Evolutionary conservation across 92 coral and sea anemone genomes (phyloP).

Genomic region (Phenganax stokvisi): DNA sequence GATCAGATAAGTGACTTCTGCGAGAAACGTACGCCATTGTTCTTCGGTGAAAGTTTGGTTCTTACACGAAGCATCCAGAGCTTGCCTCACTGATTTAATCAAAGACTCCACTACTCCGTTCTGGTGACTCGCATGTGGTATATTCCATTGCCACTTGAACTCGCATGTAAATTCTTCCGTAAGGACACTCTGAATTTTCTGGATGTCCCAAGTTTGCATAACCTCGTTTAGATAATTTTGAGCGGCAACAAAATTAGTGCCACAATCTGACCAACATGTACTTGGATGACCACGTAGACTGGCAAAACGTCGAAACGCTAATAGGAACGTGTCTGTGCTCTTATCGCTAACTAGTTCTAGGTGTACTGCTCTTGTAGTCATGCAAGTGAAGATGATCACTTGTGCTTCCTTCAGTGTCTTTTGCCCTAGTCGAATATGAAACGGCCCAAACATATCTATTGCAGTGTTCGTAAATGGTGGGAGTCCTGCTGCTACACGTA

Average conservation of each 20-base stretch:
- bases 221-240: constrained; percentile 46
- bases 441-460: constrained; percentile 52
- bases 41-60: constrained; percentile 47
- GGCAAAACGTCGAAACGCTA: constrained; percentile 57
- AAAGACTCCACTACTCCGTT: constrained; percentile 53
- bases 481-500: constrained; percentile 46
- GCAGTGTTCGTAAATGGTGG: constrained; percentile 45
- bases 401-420: constrained; percentile 61
- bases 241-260: constrained; percentile 50
- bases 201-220: constrained; percentile 31
- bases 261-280: constrained; percentile 52
- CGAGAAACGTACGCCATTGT: constrained; percentile 53
- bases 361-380: constrained; percentile 59
- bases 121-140: constrained; percentile 47
- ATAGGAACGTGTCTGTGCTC: constrained; percentile 55
- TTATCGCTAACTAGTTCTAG: constrained; percentile 54
- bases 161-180: constrained; percentile 27
- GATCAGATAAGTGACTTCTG: constrained; percentile 47
- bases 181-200: constrained; percentile 24
- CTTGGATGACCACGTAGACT: constrained; percentile 50
- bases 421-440: constrained; percentile 46
- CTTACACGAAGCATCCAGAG: constrained; percentile 44
- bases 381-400: constrained; percentile 41
- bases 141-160: constrained; percentile 41
- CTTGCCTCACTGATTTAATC: constrained; percentile 50